Base-by-base conservation (phyloP, 2,888 invertebrate genomes). In the Pseudeuparius sepicola region DNA sequence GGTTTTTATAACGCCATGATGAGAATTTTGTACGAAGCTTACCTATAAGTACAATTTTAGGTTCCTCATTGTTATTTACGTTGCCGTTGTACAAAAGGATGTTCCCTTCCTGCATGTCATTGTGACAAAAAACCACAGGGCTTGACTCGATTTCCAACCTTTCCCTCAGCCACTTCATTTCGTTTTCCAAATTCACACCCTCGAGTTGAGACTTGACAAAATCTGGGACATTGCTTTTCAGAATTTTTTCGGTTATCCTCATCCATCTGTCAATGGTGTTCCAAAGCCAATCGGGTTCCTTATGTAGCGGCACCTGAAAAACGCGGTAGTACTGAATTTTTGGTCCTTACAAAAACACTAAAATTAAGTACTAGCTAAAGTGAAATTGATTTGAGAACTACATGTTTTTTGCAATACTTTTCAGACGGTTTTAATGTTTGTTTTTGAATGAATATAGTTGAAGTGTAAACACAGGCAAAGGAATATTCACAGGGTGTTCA, bases 201-300 rank as follows among this genome's bases (percentile, higher is more conserved):
- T 44, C 41, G 12, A 54, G 36, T 10, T 56, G 36, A 3, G 42
- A 31, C 27, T 44, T 45, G 10, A 50, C 51, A 16, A 44, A 44
- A 6, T 51, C 51, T 2, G 60, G 60, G 6, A 65, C 49, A 4
- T 63, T 57, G 1, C 35, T 57, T 4, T 59, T 55, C 1, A 71
- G 46, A 20, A 67, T 66, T 12, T 64, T 63, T 4, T 65, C 65
- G 3, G 74, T 68, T 0, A 71, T 75, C 31, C 69, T 68, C 41
- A 78, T 56, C 82, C 83, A 90, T 54, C 82, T 79, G 14, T 72
- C 70, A 68, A 92, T 81, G 3, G 87, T 90, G 51, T 90, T 86
- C 82, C 88, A 90, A 0, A 97, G 62, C 88, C 94, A 97, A 36
- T 81, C 79, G 0, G 97, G 94, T 51, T 93, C 90, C 63, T 98